Evolutionary conservation across 2,797 vertebrate species (phyloP), one percentile per base, ranked within the genome.

Genomic region (Cyprinella venusta): DNA sequence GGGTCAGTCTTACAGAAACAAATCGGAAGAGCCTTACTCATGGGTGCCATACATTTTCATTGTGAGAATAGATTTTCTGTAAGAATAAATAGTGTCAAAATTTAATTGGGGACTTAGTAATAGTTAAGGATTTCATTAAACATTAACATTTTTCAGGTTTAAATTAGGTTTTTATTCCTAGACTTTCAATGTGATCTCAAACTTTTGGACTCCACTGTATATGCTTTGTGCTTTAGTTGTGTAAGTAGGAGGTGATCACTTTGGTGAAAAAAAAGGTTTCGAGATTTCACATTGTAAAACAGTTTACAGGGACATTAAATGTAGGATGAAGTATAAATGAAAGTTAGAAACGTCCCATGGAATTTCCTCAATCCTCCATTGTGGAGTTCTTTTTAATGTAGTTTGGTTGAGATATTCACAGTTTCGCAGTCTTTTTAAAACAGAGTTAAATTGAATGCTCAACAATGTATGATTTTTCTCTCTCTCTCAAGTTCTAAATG

Each of bases 41-140:
- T 59, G 61, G 70, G 80, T 87, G 81, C 70, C 12, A 65, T 38
- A 4, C 78, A 84, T 85, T 89, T 84, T 59, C 42, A 45, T 88
- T 78, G 83, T 83, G 72, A 90, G 88, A 87, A 90, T 90, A 88
- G 88, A 81, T 87, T 87, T 24, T 61, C 5, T 61, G 89, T 89
- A 26, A 52, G 67, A 85, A 59, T 59, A 40, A 40, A 59, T 65
- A 16, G 3, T 61, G 13, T 24, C 18, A 52, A 45, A 76, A 5
- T 19, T 70, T 79, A 88, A 88, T 86, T 89, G 87, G 85, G 15
- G 30, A 59, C 33, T 33, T 75, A 59, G 72, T 40, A 40, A 40
- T 76, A 5, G 50, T 15, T 50, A 45, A 45, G 13, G 5, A 48
- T 48, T 48, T 50, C 48, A 45, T 15, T 48, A 48, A 15, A 48